Conservation (phyloP, 2,888 invertebrate species). For the Pterobdella sp. region DNA sequence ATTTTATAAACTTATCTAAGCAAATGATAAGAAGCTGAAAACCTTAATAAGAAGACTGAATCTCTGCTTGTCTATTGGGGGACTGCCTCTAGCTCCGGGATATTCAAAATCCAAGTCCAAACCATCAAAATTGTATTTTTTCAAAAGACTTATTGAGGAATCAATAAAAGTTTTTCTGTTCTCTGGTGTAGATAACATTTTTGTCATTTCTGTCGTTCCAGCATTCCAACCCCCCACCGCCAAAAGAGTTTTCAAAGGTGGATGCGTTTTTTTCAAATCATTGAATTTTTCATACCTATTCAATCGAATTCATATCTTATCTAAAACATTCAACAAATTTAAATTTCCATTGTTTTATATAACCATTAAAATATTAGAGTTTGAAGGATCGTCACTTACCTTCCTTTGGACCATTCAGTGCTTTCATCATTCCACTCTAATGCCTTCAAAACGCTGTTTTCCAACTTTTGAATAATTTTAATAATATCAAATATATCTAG, state of each 20-base stretch:
- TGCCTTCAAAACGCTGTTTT: slow-evolving; percentile 62
- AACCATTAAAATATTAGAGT: not conserved
- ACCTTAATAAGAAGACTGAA: slow-evolving; percentile 42
- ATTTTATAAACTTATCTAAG: slow-evolving; percentile 11
- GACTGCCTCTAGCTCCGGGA: slow-evolving; percentile 55
- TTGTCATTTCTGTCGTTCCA: slow-evolving; percentile 37
- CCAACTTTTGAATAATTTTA: no score
- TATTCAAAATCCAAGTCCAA: slow-evolving; percentile 89
- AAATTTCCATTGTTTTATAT: not conserved
- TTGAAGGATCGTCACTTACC: slow-evolving; percentile 33
- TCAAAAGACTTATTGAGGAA: slow-evolving; percentile 41
- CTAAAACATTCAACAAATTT: not conserved
- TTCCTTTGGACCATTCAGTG: slow-evolving; percentile 32
- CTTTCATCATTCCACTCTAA: slow-evolving; percentile 79
- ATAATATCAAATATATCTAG: no score
- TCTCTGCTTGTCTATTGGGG: slow-evolving; percentile 42
- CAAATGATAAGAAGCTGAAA: no score
- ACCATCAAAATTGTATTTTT: slow-evolving; percentile 65
- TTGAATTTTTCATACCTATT: slow-evolving; percentile 32
- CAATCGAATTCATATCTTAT: not conserved
- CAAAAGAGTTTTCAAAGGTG: slow-evolving; percentile 27
- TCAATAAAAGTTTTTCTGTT: slow-evolving; percentile 40
- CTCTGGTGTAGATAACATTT: slow-evolving; percentile 37
- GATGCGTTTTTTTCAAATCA: slow-evolving; percentile 25
- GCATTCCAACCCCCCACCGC: slow-evolving; percentile 39